Base-by-base conservation (phyloP, 2,113 vertebrate genomes). In the Ranitomeya imitator region DNA sequence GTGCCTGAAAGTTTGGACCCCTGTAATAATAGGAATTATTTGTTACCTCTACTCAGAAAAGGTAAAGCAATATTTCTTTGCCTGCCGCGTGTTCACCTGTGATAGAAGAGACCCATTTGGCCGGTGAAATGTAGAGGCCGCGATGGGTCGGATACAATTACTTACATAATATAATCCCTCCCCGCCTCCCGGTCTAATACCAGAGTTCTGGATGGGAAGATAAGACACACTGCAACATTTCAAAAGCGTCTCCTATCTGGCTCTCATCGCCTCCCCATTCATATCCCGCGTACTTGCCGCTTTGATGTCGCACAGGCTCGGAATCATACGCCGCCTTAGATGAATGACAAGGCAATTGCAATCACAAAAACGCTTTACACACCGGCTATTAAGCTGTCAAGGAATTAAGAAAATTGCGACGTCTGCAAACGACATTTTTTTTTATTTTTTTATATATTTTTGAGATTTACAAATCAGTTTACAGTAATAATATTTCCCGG, bases 321-420 rank as follows among this genome's bases (percentile, higher is more conserved):
- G 45, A 65, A 51, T 54, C 7, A 23, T 67, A 55, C n/a, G 65
- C 37, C 3, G 82, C 37, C 26, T 76, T 18, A 69, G 82, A 69
- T 84, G n/a, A 55, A 84, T 67, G 51, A 84, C 63, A 55, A 71
- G 45, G 63, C 82, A 71, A 71, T 84, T 84, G 52, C 82, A 69
- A 71, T 59, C 59, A 84, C 61, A 4, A 57, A 12, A 10, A 7
- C 79, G 65, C 26, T 52, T 67, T 52, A 83, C 81, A 54, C 57
- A 26, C 6, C 12, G n/a, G 37, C 55, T 81, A 37, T 81, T 61
- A 81, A 60, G 55, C 16, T 60, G 55, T 61, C 55, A 60, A 37
- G 18, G 57, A 59, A 81, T 81, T 81, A 81, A 31, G 55, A 60
- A 60, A 59, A 60, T 59, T 57, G 12, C 59, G 9, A 80, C 31